These are phyloP conservation scores for Mya arenaria DNA, from an alignment of 1,140 invertebrate species.

Conservation along the genomic window DNA sequence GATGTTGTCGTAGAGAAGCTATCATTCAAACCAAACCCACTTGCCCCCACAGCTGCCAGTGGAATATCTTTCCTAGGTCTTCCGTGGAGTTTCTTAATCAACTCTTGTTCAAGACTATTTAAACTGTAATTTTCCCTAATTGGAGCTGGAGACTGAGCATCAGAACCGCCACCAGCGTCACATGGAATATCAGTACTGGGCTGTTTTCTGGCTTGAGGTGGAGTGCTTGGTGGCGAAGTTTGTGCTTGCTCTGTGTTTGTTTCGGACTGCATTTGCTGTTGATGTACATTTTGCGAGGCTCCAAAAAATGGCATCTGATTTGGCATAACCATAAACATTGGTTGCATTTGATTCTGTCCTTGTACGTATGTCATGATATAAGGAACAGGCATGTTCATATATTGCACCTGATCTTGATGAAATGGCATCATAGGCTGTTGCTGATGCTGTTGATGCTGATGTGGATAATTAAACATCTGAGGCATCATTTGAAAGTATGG, in stretches of 20 bases:
- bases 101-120: conserved; percentile 61
- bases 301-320: conserved; percentile 43
- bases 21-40: conserved; percentile 16
- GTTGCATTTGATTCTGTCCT: conserved; percentile 40
- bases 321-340: conserved; percentile 24
- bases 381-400: conserved; percentile 45
- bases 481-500: conserved; percentile 34
- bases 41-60: not conserved
- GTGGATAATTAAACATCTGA: not conserved
- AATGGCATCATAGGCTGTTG: conserved; percentile 38
- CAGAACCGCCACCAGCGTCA: conserved; percentile 16
- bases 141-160: conserved; percentile 23
- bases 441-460: conserved; percentile 12
- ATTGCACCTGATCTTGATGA: conserved; percentile 27
- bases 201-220: conserved; percentile 48
- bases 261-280: conserved; percentile 48
- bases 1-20: not conserved
- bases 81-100: conserved; percentile 63
- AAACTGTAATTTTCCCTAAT: conserved; percentile 54
- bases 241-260: conserved; percentile 28
- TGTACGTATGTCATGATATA: conserved; percentile 54
- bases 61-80: conserved; percentile 55
- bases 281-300: conserved; percentile 43
- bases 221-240: conserved; percentile 58
- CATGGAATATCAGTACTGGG: conserved; percentile 18